phyloP scores from a whole-genome alignment of 2,888 invertebrate species.

The Erebia epiphron region DNA sequence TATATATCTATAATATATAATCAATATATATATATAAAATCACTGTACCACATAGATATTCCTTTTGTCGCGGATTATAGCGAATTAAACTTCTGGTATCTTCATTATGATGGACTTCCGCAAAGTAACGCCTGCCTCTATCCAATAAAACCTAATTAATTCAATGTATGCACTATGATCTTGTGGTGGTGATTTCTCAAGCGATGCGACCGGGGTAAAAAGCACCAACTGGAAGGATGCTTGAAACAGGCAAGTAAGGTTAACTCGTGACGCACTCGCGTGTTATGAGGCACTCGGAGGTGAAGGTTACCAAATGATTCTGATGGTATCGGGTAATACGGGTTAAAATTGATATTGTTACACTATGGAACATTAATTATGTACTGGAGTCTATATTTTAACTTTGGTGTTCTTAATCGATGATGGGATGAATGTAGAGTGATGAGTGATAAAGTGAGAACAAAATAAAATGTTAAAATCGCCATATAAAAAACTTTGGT shows the following conservation, averaged over 20 bases:
- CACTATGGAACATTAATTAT: constrained; percentile 22
- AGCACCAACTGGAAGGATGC: constrained; percentile 24
- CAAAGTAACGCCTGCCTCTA: too few relatives aligned
- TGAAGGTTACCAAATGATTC: constrained; percentile 51
- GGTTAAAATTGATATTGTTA: constrained; percentile 42
- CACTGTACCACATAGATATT: too few relatives aligned
- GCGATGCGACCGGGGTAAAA: constrained; percentile 17
- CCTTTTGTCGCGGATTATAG: too few relatives aligned
- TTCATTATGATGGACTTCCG: too few relatives aligned
- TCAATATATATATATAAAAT: too few relatives aligned
- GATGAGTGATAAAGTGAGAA: too few relatives aligned
- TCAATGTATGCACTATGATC: constrained; percentile 4
- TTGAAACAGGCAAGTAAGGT: constrained; percentile 42
- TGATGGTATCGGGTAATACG: constrained; percentile 50
- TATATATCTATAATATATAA: too few relatives aligned
- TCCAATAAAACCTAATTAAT: constrained; percentile 12
- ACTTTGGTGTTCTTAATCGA: neutral
- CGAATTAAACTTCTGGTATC: too few relatives aligned
- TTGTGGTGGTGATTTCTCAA: constrained; percentile 8
- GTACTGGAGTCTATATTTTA: neutral
- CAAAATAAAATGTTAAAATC: too few relatives aligned
- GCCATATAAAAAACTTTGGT: too few relatives aligned
- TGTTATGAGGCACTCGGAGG: constrained; percentile 51
- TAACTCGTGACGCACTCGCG: constrained; percentile 58
- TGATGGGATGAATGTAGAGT: neutral